Evolutionary conservation across 2,797 vertebrate species (phyloP).

Genomic region (Labeo calbasu): DNA sequence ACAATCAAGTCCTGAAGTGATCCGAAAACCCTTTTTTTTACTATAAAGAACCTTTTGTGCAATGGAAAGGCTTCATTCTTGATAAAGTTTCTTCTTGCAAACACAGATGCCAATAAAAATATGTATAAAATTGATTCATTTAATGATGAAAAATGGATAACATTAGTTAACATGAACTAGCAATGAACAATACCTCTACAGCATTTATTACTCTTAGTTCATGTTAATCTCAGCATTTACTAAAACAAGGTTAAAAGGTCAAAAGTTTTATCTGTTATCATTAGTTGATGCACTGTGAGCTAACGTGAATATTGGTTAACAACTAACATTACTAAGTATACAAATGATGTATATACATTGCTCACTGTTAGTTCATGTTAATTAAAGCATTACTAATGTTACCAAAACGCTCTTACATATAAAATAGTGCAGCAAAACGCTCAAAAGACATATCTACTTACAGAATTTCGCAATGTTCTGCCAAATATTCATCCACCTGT

Average conservation of each 20-base stretch:
- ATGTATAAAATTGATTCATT: background rate
- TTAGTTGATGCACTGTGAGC: background rate
- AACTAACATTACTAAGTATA: background rate
- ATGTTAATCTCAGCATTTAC: background rate
- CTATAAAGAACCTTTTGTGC: background rate
- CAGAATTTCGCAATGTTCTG: constrained; percentile 22
- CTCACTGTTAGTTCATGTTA: background rate
- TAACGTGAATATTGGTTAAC: background rate
- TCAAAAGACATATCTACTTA: constrained; percentile 29
- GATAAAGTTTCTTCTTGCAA: background rate
- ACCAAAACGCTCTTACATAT: background rate
- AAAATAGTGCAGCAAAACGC: background rate
- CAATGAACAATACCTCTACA: background rate
- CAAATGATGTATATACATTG: background rate
- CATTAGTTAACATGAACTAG: background rate
- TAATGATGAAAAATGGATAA: background rate
- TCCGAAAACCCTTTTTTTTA: background rate
- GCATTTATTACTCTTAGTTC: background rate
- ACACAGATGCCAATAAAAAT: background rate
- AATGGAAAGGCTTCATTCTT: background rate
- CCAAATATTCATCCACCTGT: background rate
- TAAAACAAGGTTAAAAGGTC: background rate
- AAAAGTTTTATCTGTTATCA: background rate
- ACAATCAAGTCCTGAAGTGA: background rate
- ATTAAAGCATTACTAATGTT: background rate